Evolutionary conservation across 2,888 invertebrate genomes (phyloP), one percentile per base, ranked within the genome.

Genomic region (Saturnia japonica): DNA sequence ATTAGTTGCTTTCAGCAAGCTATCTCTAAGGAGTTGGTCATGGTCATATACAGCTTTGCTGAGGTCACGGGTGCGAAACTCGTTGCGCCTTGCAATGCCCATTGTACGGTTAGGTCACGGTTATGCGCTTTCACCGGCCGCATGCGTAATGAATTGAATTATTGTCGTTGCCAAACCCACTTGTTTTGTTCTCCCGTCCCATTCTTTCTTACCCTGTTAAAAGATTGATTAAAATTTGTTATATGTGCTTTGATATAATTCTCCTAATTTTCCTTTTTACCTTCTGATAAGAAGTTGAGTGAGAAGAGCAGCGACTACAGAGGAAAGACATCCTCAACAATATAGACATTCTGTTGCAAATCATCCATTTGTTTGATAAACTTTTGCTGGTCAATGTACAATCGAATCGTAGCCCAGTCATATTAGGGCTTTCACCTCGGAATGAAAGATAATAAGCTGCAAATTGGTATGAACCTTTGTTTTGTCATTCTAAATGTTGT

Each of bases 21-120:
- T 19, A 47, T 19, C 8, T 9, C 28, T 62, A 62, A 34, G 62
- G 34, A 62, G 34, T 62, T 34, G 16, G 62, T 62, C 62, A 62
- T 62, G 34, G 28, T 16, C 34, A 34, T 34, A 62, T 64, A 64
- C 19, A 34, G 19, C 6, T 40, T 34, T 40, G n/a, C 34, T n/a
- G 12, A 64, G 40, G 64, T 64, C 34, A 40, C 40, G 34, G 19
- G 64, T 40, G 64, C n/a, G 64, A 64, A 64, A 64, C 40, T 40
- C 34, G 34, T 64, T 64, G 62, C 19, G n/a, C n/a, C 40, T 64
- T 64, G 25, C 40, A 40, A 40, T 40, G 8, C 19, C 40, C 57
- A 60, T 60, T 64, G 34, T 64, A 40, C 64, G 40, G 19, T 40
- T 19, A 40, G 64, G 64, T 64, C 40, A 64, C 40, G 64, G 64